Conservation (phyloP, 2,888 invertebrate genomes). For the Acrocera orbiculus region DNA sequence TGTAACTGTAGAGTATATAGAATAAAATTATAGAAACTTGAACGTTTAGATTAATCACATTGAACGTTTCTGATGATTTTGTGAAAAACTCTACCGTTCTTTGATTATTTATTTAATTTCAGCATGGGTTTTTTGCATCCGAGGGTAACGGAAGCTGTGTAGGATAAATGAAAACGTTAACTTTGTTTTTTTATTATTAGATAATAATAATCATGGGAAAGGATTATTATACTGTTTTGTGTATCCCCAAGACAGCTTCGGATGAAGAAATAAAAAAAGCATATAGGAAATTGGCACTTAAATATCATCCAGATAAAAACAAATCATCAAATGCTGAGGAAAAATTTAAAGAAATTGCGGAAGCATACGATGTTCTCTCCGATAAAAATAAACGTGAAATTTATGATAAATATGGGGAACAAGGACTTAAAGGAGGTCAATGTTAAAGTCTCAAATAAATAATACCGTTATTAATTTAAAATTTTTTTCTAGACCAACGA, state of each 20-base stretch:
- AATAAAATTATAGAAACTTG: too few species aligned
- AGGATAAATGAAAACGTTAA: too few species aligned
- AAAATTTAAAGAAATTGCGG: slow-evolving; percentile 90
- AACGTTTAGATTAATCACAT: too few species aligned
- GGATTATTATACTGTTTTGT: slow-evolving; percentile 92
- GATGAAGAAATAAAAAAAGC: slow-evolving; percentile 98
- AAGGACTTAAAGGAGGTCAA: slow-evolving; percentile 67
- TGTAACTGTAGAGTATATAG: too few species aligned
- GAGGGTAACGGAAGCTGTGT: too few species aligned
- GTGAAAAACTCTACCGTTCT: too few species aligned
- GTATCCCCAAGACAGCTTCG: slow-evolving; percentile 65
- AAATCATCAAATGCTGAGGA: slow-evolving; percentile 90
- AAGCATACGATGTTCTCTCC: slow-evolving; percentile 94
- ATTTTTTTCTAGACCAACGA: slow-evolving; percentile 37
- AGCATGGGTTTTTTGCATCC: too few species aligned
- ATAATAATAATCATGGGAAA: slow-evolving; percentile 60
- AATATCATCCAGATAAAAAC: slow-evolving; percentile 98
- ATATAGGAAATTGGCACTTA: slow-evolving; percentile 87
- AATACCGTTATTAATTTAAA: background rate
- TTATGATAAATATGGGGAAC: slow-evolving; percentile 87
- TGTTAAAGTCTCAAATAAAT: slow-evolving; percentile 13
- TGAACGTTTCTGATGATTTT: too few species aligned
- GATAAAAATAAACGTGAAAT: slow-evolving; percentile 91
- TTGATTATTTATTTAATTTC: too few species aligned
- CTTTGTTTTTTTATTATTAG: too few species aligned